Conservation (phyloP, 2,113 vertebrate genomes). For the cattle (Bos taurus) region ARS-UCD2.0 NC_037343.1:43988001-43988500, state of each 20-base stretch:
- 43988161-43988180: not conserved
- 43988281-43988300: not conserved
- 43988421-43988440: not conserved
- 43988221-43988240: not conserved
- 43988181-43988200: not conserved
- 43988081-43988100: not conserved
- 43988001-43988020: fast-evolving
- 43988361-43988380: not conserved
- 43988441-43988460: not conserved
- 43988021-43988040: not conserved
- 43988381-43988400: not conserved
- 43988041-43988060: not conserved
- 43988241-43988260: not conserved
- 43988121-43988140: not conserved
- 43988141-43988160: not conserved
- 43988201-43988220: not conserved
- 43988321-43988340: not conserved
- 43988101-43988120: not conserved
- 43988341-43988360: not conserved
- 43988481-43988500: not conserved
- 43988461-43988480: not conserved
- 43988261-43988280: not conserved
- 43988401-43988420: not conserved
- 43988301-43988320: not conserved
- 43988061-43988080: not conserved